Evolutionary conservation across 1,140 invertebrate genomes (phyloP), one percentile per base, ranked within the genome.

Genomic region (Drosophila arizonae): DNA sequence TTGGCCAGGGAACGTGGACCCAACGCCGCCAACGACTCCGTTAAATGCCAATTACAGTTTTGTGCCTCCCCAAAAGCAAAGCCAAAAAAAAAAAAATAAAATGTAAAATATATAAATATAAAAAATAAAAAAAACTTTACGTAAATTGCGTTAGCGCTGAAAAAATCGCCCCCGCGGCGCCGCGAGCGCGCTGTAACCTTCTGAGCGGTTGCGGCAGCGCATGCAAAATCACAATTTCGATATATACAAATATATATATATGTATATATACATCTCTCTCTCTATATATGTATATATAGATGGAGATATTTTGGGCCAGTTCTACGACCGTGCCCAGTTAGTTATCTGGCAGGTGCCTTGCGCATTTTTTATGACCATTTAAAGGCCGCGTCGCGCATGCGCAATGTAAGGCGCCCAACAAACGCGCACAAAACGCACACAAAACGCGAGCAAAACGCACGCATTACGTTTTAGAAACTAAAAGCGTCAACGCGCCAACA

Each of bases 281-380:
- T 36, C 2, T 36, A 1, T 36, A 13, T 39, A 13, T 13, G 0
- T 11, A 13, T 39, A 13, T 39, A 13, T 39, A 13, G 36, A 39
- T 39, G 36, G 36, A 39, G 36, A 39, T 39, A 56, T 62, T 75
- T 71, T 72, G 39, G 79, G 66, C 51, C 79, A 54, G 79, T 81
- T 81, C 79, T 81, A 73, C 71, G 43, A 54, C 26, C 24, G 41
- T 61, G 63, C 28, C 55, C 64, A 72, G 36, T 56, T 58, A 8
- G 52, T 56, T 58, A 41, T 21, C 62, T 74, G 64, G 60, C 74
- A 41, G 50, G 64, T 62, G 68, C 33, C 68, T 68, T 66, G 69
- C 50, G 74, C 77, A 81, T 76, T 81, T 67, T 81, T 81, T 79
- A 86, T 81, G 81, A 64, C 67, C 80, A 75, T 78, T 81, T 74